These are phyloP conservation scores for Phyllostomus hastatus DNA, from an alignment of 2,113 vertebrate genomes.

Conservation along the genomic window DNA sequence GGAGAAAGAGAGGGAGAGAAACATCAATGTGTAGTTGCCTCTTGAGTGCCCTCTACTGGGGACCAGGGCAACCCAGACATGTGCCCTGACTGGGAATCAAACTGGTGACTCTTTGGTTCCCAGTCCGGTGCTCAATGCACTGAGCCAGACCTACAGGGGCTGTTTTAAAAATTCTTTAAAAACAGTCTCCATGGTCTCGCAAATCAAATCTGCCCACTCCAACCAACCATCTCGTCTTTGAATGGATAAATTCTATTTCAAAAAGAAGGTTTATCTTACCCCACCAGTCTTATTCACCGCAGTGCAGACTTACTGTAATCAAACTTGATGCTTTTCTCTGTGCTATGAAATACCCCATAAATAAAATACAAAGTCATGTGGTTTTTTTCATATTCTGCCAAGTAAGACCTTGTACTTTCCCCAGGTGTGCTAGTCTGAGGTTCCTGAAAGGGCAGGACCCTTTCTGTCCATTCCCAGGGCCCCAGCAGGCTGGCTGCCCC, in stretches of 20 bases:
- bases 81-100: too few species aligned
- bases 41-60: too few species aligned
- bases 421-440: background rate
- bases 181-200: rapidly evolving
- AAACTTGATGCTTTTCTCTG: background rate
- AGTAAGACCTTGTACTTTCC: background rate
- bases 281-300: background rate
- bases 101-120: too few species aligned
- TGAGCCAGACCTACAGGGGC: too few species aligned
- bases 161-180: background rate
- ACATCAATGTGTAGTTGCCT: too few species aligned
- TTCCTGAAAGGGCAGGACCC: background rate
- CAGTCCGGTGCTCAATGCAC: too few species aligned
- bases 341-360: background rate
- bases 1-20: too few species aligned
- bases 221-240: background rate
- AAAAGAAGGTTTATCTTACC: background rate
- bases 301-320: background rate
- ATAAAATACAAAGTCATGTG: background rate
- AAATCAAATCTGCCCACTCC: background rate
- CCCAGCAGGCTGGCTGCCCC: rapidly evolving
- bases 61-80: too few species aligned
- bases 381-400: background rate
- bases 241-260: background rate
- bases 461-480: background rate